phyloP scores from a whole-genome alignment of 2,888 invertebrate genomes.

The Achlya flavicornis region DNA sequence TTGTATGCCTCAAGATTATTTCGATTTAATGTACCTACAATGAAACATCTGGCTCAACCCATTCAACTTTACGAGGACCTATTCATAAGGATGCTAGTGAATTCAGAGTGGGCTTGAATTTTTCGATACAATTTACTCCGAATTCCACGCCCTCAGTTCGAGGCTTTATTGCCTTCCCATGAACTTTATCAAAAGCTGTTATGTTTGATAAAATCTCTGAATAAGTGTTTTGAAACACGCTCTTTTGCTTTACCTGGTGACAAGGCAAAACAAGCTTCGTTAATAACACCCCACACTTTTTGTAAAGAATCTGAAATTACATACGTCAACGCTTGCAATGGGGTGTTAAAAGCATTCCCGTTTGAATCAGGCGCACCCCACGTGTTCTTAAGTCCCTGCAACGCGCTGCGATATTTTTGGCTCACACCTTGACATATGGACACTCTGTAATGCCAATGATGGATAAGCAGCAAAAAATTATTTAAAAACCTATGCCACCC shows the following conservation, averaged over 20 bases:
- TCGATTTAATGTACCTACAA: neutral
- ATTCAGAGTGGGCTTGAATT: conserved; percentile 6
- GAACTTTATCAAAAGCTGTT: conserved; percentile 39
- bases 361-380: conserved; percentile 43
- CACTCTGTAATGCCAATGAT: conserved; percentile 46
- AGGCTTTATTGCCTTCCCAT: conserved; percentile 29
- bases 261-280: conserved; percentile 34
- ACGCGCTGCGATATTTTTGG: conserved; percentile 17
- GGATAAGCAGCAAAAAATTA: conserved; percentile 21
- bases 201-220: conserved; percentile 47
- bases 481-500: neutral
- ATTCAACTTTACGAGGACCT: neutral
- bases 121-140: conserved; percentile 28
- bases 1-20: neutral
- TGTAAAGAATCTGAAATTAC: conserved; percentile 73
- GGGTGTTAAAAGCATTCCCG: conserved; percentile 69
- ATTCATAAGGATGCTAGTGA: conserved; percentile 5
- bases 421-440: conserved; percentile 45
- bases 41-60: conserved; percentile 1
- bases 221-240: conserved; percentile 36
- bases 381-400: conserved; percentile 36
- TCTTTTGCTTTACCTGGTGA: conserved; percentile 37
- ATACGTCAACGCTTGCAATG: conserved; percentile 72
- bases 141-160: conserved; percentile 35
- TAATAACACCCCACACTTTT: conserved; percentile 55